These are phyloP conservation scores for Scaptomyza polygonia DNA, from an alignment of 2,888 invertebrate species.

Conservation along the genomic window DNA sequence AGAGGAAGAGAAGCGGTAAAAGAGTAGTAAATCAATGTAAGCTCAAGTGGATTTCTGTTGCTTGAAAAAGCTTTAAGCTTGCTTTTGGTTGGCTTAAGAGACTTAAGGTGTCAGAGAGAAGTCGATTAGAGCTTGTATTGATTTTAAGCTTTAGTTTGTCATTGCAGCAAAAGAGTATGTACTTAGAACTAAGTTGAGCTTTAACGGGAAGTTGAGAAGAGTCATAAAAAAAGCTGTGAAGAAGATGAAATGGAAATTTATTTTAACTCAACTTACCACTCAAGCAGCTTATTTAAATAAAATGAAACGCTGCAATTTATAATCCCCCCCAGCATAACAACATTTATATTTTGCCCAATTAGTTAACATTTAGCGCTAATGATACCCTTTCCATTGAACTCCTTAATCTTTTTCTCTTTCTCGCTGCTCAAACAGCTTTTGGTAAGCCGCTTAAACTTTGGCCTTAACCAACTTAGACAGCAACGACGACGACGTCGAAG, in stretches of 20 bases:
- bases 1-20: not conserved
- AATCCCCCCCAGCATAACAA: not conserved
- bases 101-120: not conserved
- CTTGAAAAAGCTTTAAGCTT: constrained; percentile 33
- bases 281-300: not conserved
- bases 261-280: not conserved
- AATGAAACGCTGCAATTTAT: not conserved
- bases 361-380: constrained; percentile 31
- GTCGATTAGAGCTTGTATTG: not conserved
- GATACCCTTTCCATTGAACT: constrained; percentile 2
- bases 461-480: constrained; percentile 44
- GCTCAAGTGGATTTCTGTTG: too few species aligned
- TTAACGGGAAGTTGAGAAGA: not conserved
- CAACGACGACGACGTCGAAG: constrained; percentile 29
- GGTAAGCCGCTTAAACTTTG: constrained; percentile 68
- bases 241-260: not conserved
- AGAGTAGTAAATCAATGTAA: constrained; percentile 39
- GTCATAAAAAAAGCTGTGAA: too few species aligned
- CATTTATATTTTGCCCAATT: constrained; percentile 37
- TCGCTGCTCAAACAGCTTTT: constrained; percentile 5
- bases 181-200: not conserved
- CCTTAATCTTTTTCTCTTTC: constrained; percentile 4
- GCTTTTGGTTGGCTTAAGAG: constrained; percentile 8
- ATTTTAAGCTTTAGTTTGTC: not conserved
- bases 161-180: not conserved